phyloP scores from a whole-genome alignment of 1,140 invertebrate species.

The Drosophila sp. region DNA sequence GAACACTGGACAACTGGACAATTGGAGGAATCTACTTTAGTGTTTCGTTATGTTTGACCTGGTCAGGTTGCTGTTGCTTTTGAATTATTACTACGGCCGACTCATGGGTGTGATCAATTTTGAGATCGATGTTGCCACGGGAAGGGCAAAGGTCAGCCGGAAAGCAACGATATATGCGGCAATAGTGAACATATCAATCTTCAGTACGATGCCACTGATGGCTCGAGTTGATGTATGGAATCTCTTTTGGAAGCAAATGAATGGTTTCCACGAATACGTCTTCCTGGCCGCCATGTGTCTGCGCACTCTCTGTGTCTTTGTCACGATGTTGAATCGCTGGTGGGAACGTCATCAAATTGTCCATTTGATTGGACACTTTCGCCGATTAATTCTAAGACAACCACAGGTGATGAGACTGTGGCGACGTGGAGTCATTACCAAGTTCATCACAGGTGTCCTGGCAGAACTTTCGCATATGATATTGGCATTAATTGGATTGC shows the following conservation, averaged over 20 bases:
- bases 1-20: background rate
- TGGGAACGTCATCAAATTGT: constrained; percentile 32
- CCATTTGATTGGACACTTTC: constrained; percentile 11
- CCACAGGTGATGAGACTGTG: constrained; percentile 29
- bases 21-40: background rate
- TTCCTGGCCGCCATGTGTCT: constrained; percentile 36
- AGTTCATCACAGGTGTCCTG: constrained; percentile 12
- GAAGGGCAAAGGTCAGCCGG: background rate
- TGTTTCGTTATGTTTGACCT: constrained; percentile 7
- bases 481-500: constrained; percentile 13
- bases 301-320: constrained; percentile 34
- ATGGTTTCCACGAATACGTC: constrained; percentile 45
- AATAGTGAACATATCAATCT: background rate
- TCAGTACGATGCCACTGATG: constrained; percentile 9
- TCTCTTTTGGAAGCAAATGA: background rate
- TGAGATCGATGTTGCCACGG: constrained; percentile 25
- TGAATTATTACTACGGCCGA: constrained; percentile 23
- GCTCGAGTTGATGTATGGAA: background rate
- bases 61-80: background rate
- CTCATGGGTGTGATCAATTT: constrained; percentile 36
- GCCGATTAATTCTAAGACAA: constrained; percentile 14
- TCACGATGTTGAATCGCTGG: constrained; percentile 54
- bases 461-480: constrained; percentile 26
- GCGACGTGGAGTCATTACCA: constrained; percentile 34
- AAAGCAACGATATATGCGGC: constrained; percentile 12